These are phyloP conservation scores for Sphaeridia pumilis DNA, from an alignment of 2,888 invertebrate species.

Conservation along the genomic window DNA sequence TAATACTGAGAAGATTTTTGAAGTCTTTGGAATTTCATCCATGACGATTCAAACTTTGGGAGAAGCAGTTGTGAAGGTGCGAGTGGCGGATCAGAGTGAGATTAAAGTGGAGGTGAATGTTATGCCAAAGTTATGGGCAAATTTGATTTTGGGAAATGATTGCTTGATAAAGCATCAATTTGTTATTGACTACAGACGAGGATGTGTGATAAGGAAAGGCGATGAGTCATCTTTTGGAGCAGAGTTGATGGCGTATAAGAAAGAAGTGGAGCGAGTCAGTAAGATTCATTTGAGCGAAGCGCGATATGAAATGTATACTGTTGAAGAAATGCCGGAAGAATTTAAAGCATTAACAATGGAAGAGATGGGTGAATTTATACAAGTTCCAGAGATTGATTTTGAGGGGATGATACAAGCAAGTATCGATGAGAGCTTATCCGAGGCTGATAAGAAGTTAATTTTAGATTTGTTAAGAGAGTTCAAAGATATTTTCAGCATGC, in stretches of 20 bases:
- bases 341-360: not conserved
- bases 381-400: not conserved
- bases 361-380: not conserved
- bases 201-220: no score
- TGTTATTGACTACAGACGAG: not conserved
- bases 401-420: not conserved
- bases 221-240: no score
- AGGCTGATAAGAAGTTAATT: constrained; percentile 16
- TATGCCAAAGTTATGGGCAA: not conserved
- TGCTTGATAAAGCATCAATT: not conserved
- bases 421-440: not conserved
- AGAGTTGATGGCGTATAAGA: no score
- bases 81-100: not conserved
- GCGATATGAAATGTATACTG: no score
- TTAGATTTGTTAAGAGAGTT: not conserved
- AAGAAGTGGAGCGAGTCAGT: no score
- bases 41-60: not conserved
- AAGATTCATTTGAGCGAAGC: no score
- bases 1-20: not conserved
- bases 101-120: not conserved
- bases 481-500: not conserved
- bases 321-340: not conserved
- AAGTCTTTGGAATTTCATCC: not conserved
- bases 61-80: not conserved
- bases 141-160: not conserved